A percentile compares a stretch with the other conserved stretches of the same genome.
phyloP scores from a whole-genome alignment of 2,113 vertebrate species.

The Cebus imitator region DNA sequence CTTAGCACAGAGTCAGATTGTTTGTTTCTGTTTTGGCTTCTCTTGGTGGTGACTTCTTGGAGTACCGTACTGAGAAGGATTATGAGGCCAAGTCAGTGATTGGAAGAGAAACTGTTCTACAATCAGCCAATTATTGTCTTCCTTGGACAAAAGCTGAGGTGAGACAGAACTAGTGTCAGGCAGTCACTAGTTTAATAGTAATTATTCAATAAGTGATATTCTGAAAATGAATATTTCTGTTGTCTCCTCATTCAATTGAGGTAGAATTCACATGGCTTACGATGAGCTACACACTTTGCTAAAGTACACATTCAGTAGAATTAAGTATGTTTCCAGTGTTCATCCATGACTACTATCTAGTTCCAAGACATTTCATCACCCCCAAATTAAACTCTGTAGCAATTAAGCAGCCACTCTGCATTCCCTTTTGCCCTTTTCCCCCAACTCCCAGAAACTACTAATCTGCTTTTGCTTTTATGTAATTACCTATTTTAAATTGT shows the following conservation, averaged over 20 bases:
- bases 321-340: not conserved
- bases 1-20: not conserved
- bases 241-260: not conserved
- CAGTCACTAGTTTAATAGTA: not conserved
- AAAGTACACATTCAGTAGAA: conserved; percentile 8
- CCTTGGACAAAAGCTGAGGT: not conserved
- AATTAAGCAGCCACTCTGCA: not conserved
- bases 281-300: not conserved
- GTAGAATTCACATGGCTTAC: not conserved
- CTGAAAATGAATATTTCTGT: not conserved
- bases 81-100: not conserved
- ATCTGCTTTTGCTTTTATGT: not conserved
- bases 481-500: not conserved
- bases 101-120: not conserved
- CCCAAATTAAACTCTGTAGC: not conserved
- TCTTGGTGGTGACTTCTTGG: not conserved
- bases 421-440: not conserved
- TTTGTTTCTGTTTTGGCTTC: not conserved
- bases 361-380: not conserved
- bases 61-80: not conserved
- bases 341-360: not conserved
- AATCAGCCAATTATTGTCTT: not conserved
- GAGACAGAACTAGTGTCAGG: not conserved
- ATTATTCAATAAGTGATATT: not conserved
- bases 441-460: not conserved